Conservation (phyloP, 1,140 invertebrate species). For the Wiebesia pumilae region DNA sequence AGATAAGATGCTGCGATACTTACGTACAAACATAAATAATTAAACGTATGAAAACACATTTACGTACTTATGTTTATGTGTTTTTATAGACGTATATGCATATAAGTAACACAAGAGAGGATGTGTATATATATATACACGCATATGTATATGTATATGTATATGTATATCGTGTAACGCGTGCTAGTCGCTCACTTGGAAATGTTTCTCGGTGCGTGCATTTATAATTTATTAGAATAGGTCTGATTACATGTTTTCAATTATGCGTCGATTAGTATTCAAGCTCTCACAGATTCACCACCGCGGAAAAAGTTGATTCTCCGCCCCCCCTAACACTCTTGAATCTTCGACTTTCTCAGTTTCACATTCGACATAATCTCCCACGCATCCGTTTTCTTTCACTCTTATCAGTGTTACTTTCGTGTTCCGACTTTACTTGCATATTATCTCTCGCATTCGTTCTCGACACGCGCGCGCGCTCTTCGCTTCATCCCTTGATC, state of each 20-base stretch:
- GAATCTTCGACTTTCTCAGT: constrained; percentile 34
- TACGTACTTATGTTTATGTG: constrained; percentile 24
- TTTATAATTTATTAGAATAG: not conserved
- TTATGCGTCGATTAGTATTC: constrained; percentile 26
- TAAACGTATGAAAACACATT: constrained; percentile 11
- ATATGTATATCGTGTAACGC: not conserved
- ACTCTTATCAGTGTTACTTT: not conserved
- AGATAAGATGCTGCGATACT: not conserved
- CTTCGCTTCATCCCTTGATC: not conserved
- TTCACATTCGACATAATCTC: not conserved
- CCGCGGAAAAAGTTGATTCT: constrained; percentile 26
- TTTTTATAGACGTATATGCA: not conserved
- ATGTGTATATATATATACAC: constrained; percentile 7
- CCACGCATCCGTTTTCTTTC: not conserved
- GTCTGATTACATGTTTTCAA: not conserved
- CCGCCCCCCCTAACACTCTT: no score
- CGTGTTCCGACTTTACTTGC: not conserved
- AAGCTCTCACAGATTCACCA: not conserved
- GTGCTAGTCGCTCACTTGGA: not conserved
- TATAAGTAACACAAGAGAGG: not conserved
- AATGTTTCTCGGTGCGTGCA: not conserved
- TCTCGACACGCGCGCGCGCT: not conserved
- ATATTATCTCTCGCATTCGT: not conserved
- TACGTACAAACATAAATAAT: constrained; percentile 21
- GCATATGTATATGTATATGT: not conserved